Base-by-base conservation (phyloP, 2,797 vertebrate species). In the Alcedo atthis region DNA sequence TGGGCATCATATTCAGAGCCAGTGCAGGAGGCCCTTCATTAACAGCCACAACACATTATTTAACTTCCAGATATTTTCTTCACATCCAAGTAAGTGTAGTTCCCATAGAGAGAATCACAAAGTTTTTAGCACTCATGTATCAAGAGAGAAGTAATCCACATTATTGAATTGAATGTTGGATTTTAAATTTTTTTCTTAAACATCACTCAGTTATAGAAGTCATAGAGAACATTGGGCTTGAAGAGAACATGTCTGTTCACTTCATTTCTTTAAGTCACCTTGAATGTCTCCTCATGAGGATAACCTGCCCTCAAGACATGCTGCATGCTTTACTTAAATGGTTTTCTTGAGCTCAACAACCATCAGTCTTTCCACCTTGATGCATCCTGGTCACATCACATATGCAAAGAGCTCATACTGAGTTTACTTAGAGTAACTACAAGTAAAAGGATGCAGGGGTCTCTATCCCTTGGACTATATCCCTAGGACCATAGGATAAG, bases 1-100 rank as follows among this genome's bases (percentile, higher is more conserved):
- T 96, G 96, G 97, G 98, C 97, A 97, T 97, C 97, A 97, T 98
- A 98, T 98, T 98, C 93, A 93, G 73, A 90, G 37, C 35, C 67
- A 45, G 74, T 35, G 53, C 49, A 80, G 48, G 35, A 90, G 71
- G 19, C 40, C 43, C 71, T 79, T 95, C 59, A 26, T 95, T 96
- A 95, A 93, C 90, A 96, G 75, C 57, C 55, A 2, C 69, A 58
- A 59, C 71, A 91, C 20, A 11, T 81, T 94, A 96, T 94, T 74
- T 90, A 87, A 82, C 54, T 88, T 97, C 45, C 57, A 79, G 82
- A 68, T 37, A 61, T 61, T 89, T 94, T 85, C 54, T 77, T 94
- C 21, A 1, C 5, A 0, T 85, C 63, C 64, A 92, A 33, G 71
- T 77, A 92, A 88, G 54, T 59, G 48, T 92, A 93, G 67, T 45